Percentiles rank a stretch among this genome's conserved stretches.
Evolutionary conservation across 1,140 invertebrate species (phyloP).

Genomic region (Lasioglossum albipes): DNA sequence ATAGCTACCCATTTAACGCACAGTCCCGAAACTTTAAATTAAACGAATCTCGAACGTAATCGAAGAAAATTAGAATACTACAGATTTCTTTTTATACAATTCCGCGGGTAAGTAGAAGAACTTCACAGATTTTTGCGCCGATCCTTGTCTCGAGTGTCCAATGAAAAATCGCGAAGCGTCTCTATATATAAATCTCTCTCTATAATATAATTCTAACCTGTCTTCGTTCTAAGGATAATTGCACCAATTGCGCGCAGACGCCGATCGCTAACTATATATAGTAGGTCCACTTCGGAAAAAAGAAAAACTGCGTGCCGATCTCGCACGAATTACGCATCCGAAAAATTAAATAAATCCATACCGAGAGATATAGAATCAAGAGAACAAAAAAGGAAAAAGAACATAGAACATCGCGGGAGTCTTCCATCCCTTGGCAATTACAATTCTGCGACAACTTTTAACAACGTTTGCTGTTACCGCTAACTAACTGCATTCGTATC

Average conservation of each 20-base stretch:
- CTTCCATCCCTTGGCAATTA: neutral
- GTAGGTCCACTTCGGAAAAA: too few relatives aligned
- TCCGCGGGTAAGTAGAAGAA: neutral
- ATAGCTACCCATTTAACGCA: too few relatives aligned
- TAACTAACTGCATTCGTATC: neutral
- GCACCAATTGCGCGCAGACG: constrained; percentile 31
- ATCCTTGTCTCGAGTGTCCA: neutral
- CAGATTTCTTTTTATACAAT: constrained; percentile 4
- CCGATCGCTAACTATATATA: neutral
- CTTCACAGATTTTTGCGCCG: neutral
- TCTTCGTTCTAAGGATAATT: constrained; percentile 9
- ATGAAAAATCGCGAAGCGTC: neutral
- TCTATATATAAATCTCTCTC: neutral
- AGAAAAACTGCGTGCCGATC: neutral
- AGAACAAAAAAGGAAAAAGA: neutral
- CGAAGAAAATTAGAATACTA: too few relatives aligned
- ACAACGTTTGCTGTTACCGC: neutral
- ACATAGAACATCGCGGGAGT: too few relatives aligned
- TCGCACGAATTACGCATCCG: neutral
- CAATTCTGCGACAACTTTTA: neutral
- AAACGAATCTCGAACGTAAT: too few relatives aligned
- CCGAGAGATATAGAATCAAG: neutral
- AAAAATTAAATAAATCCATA: neutral
- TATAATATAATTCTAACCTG: neutral
- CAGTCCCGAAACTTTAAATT: too few relatives aligned